These are phyloP conservation scores for Zeus faber DNA, from an alignment of 2,113 vertebrate species.

Conservation along the genomic window DNA sequence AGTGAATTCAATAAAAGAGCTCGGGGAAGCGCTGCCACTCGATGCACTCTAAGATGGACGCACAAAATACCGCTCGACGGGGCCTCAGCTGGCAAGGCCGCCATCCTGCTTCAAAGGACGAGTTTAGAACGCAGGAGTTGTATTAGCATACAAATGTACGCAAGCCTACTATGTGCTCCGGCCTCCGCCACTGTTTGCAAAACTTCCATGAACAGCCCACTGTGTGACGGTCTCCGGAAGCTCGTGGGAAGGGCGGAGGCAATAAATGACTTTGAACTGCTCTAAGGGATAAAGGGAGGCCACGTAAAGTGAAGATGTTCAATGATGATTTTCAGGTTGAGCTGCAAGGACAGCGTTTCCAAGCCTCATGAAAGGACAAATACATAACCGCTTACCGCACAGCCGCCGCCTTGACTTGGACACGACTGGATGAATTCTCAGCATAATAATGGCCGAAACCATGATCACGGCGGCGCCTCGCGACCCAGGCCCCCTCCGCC, in stretches of 20 bases:
- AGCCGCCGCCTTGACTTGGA: slow-evolving; percentile 19
- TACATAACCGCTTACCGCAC: slow-evolving; percentile 9
- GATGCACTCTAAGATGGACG: slow-evolving; percentile 12
- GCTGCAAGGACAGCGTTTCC: neutral
- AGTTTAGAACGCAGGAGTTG: neutral
- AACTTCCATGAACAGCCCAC: too few species aligned
- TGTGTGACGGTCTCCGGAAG: too few species aligned
- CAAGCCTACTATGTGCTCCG: neutral
- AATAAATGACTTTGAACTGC: too few species aligned
- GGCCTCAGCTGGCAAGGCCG: neutral
- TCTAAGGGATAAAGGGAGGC: too few species aligned
- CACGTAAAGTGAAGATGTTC: neutral
- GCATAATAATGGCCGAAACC: slow-evolving; percentile 16
- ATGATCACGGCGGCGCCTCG: slow-evolving; percentile 4
- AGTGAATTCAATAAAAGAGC: slow-evolving; percentile 44
- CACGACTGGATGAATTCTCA: neutral
- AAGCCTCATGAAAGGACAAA: neutral
- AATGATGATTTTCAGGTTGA: neutral
- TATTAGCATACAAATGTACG: slow-evolving; percentile 4
- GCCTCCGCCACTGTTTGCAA: neutral
- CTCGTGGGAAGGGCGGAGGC: too few species aligned
- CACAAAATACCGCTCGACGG: slow-evolving; percentile 2
- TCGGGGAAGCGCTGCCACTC: slow-evolving; percentile 14
- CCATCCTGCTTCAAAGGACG: neutral
- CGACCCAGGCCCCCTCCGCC: neutral